These are phyloP conservation scores for Diploscapter pachys DNA, from an alignment of 1,140 invertebrate genomes.

Conservation along the genomic window DNA sequence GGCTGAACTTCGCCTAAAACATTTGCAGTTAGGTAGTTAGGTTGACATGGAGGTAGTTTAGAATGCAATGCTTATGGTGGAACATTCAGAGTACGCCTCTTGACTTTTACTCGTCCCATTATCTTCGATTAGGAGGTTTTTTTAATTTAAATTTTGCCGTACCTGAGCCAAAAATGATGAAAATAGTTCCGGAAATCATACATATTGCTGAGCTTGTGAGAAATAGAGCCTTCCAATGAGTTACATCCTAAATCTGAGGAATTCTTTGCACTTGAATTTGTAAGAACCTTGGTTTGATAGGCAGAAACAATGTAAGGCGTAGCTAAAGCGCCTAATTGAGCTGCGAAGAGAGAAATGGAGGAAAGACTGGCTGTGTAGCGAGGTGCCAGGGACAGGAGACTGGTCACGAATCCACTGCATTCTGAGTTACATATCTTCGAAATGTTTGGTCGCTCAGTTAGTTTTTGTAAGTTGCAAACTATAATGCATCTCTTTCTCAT, in stretches of 20 bases:
- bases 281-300: not conserved
- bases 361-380: conserved; percentile 34
- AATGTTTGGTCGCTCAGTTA: no score
- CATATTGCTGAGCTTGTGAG: not conserved
- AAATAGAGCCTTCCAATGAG: conserved; percentile 13
- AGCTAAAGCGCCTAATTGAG: conserved; percentile 25
- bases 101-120: no score
- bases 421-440: no score
- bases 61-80: no score
- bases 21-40: no score
- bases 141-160: no score
- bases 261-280: not conserved
- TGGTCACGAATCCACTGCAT: conserved; percentile 42
- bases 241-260: not conserved
- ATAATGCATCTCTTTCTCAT: no score
- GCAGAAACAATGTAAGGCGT: not conserved
- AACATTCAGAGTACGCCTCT: no score
- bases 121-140: no score
- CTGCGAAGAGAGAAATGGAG: conserved; percentile 24
- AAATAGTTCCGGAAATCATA: conserved; percentile 8
- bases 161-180: conserved; percentile 10
- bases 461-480: no score
- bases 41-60: no score
- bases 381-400: conserved; percentile 40
- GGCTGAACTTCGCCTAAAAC: no score